Conservation (phyloP, 1,140 invertebrate genomes). For the Zophobas atratus region DNA sequence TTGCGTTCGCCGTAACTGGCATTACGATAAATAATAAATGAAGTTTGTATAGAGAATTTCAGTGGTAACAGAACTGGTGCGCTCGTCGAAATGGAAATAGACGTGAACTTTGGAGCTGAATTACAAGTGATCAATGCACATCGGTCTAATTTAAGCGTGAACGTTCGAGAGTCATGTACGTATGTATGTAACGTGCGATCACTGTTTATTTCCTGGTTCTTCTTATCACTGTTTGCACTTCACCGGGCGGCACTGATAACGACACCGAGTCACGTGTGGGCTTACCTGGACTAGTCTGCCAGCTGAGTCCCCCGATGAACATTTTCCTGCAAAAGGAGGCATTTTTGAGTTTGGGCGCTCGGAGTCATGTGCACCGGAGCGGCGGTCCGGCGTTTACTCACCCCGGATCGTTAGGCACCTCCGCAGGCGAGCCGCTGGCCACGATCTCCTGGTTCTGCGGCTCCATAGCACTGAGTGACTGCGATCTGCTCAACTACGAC, state of each 20-base stretch:
- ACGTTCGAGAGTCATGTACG: slow-evolving; percentile 13
- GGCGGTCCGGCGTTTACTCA: slow-evolving; percentile 70
- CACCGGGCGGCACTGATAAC: slow-evolving; percentile 40
- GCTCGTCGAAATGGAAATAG: slow-evolving; percentile 21
- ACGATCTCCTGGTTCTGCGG: slow-evolving; percentile 81
- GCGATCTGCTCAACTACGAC: slow-evolving; percentile 72
- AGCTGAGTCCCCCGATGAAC: slow-evolving; percentile 99
- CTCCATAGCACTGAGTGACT: slow-evolving; percentile 72
- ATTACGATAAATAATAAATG: slow-evolving; percentile 18
- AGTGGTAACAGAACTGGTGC: slow-evolving; percentile 31
- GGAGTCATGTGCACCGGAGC: slow-evolving; percentile 38
- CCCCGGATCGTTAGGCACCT: slow-evolving; percentile 93
- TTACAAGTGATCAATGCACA: slow-evolving; percentile 30
- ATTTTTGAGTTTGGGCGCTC: slow-evolving; percentile 38
- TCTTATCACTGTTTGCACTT: slow-evolving; percentile 47
- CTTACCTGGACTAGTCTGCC: slow-evolving; percentile 99
- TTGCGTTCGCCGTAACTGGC: slow-evolving; percentile 17
- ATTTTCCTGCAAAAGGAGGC: slow-evolving; percentile 92
- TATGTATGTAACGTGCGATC: slow-evolving; percentile 5
- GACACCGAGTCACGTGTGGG: slow-evolving; percentile 38
- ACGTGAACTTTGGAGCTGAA: slow-evolving; percentile 38
- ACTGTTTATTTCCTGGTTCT: slow-evolving; percentile 27
- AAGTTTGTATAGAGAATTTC: slow-evolving; percentile 18
- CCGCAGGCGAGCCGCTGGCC: slow-evolving; percentile 82
- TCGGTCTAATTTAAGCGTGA: slow-evolving; percentile 34